These are phyloP conservation scores for Gadopsis marmoratus DNA, from an alignment of 2,797 vertebrate species.

Conservation along the genomic window DNA sequence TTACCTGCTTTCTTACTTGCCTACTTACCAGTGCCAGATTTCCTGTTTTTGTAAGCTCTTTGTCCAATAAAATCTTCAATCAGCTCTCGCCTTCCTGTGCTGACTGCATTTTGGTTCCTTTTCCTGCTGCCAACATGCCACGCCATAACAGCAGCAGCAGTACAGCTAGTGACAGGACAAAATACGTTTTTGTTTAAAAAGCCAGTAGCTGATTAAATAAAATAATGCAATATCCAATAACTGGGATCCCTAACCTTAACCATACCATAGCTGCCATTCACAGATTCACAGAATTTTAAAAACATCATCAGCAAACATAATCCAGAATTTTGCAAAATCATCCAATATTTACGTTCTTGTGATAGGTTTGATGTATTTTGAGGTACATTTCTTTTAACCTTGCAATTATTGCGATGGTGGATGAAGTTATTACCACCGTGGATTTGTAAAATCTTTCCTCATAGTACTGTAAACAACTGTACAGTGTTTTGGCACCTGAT, in stretches of 20 bases:
- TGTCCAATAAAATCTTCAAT: too few relatives aligned
- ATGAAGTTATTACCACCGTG: background rate
- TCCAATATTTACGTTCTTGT: background rate
- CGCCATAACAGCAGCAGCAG: too few relatives aligned
- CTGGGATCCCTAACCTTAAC: background rate
- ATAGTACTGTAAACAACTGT: background rate
- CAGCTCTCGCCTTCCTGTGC: too few relatives aligned
- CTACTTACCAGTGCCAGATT: too few relatives aligned
- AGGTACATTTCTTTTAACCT: background rate
- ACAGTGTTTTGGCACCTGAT: background rate
- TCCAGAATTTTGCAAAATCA: background rate
- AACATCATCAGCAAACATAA: background rate
- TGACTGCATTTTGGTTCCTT: too few relatives aligned
- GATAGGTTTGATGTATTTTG: background rate
- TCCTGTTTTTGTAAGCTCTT: too few relatives aligned
- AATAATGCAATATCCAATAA: too few relatives aligned
- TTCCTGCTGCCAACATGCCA: too few relatives aligned
- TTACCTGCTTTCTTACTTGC: too few relatives aligned
- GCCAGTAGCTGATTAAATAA: background rate
- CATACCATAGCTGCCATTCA: background rate
- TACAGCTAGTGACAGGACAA: too few relatives aligned
- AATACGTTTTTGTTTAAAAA: background rate
- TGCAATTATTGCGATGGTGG: background rate
- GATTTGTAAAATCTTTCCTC: background rate
- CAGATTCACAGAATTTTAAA: background rate